Percentiles rank a stretch among this genome's conserved stretches.
These are phyloP conservation scores for Plectrocnemia conspersa DNA, from an alignment of 1,140 invertebrate species.

Conservation along the genomic window DNA sequence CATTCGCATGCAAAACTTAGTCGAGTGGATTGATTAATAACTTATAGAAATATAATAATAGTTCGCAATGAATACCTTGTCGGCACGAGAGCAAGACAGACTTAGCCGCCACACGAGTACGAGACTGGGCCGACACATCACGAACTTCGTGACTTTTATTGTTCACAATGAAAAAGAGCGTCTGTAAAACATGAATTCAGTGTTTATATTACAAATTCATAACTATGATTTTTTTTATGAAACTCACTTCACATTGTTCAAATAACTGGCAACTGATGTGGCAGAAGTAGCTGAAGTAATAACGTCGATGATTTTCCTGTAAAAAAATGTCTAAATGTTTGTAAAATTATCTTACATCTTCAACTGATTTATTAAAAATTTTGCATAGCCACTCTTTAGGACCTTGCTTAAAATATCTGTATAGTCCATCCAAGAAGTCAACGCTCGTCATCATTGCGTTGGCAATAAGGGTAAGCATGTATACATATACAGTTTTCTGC, in stretches of 20 bases:
- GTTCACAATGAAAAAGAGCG: conserved; percentile 71
- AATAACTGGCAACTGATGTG: conserved; percentile 83
- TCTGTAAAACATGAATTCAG: conserved; percentile 45
- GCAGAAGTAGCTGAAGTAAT: conserved; percentile 87
- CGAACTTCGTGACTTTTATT: conserved; percentile 53
- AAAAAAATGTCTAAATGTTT: conserved; percentile 27
- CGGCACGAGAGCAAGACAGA: conserved; percentile 73
- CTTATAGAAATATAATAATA: conserved; percentile 9
- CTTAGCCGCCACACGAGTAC: conserved; percentile 82
- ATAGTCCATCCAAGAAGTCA: too few relatives aligned
- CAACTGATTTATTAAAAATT: too few relatives aligned
- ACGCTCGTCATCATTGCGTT: too few relatives aligned
- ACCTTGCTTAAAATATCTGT: too few relatives aligned
- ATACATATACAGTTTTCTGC: too few relatives aligned
- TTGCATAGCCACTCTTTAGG: too few relatives aligned
- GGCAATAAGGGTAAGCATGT: too few relatives aligned
- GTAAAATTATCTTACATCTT: too few relatives aligned
- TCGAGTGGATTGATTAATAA: too few relatives aligned
- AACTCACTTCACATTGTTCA: conserved; percentile 78
- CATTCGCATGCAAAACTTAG: too few relatives aligned
- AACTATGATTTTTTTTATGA: neutral
- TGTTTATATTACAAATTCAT: conserved; percentile 12
- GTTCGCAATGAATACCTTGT: conserved; percentile 55
- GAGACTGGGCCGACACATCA: conserved; percentile 67
- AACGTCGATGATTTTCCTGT: conserved; percentile 81